A percentile compares a stretch with the other conserved stretches of the same genome.
phyloP scores from a whole-genome alignment of 37 sponge, comb jelly and placozoan species.

The Eunapius fragilis region DNA sequence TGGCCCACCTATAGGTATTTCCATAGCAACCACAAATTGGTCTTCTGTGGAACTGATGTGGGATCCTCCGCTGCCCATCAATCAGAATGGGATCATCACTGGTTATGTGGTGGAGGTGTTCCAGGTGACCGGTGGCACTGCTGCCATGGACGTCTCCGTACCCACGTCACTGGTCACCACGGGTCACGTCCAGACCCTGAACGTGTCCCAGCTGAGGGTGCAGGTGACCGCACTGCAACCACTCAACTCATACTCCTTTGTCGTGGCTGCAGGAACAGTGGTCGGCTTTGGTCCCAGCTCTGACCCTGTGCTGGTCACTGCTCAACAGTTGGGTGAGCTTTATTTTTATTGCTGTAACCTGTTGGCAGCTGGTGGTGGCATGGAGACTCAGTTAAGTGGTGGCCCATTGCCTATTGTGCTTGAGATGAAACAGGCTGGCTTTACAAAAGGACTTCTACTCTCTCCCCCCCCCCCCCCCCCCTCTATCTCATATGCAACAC shows the following conservation, averaged over 20 bases:
- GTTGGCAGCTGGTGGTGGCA: too few relatives aligned
- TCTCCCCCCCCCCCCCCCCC: too few relatives aligned
- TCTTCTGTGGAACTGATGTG: background rate
- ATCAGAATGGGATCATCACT: background rate
- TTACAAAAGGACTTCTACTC: background rate
- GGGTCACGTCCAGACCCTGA: background rate
- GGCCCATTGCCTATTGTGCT: background rate
- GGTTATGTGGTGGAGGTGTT: background rate
- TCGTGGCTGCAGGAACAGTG: background rate
- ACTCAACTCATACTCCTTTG: background rate
- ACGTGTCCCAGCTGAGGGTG: background rate
- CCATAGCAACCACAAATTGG: background rate
- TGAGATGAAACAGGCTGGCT: background rate
- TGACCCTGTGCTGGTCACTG: background rate
- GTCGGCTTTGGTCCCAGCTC: background rate
- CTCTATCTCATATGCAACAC: background rate
- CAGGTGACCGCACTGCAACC: background rate
- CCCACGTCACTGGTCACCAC: background rate
- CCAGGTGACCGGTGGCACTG: background rate
- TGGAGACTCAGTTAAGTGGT: background rate
- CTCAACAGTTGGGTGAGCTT: background rate
- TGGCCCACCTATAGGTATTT: background rate
- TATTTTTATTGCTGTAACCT: background rate
- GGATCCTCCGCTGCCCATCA: background rate
- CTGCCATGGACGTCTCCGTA: background rate